phyloP scores from a whole-genome alignment of 2,113 vertebrate genomes.

The Aphyosemion australe region DNA sequence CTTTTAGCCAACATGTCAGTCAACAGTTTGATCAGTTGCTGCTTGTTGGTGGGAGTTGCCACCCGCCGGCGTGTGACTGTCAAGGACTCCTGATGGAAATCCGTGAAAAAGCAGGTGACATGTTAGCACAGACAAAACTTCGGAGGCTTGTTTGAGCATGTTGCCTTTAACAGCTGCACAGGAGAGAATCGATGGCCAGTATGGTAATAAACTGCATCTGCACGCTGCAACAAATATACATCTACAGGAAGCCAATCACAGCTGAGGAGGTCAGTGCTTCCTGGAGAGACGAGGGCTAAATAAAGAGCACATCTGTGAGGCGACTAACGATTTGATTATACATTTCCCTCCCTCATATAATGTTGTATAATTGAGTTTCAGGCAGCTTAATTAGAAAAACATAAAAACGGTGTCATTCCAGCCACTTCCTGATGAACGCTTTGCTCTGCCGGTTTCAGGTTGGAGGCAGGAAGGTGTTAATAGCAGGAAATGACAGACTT shows the following conservation, averaged over 20 bases:
- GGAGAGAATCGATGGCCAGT: not conserved
- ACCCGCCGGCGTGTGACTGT: conserved; percentile 14
- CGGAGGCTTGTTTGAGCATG: not conserved
- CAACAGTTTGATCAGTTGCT: conserved; percentile 16
- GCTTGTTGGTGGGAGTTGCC: conserved; percentile 23
- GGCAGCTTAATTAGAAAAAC: conserved; percentile 53
- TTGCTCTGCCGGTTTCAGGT: conserved; percentile 47
- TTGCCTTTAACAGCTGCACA: not conserved
- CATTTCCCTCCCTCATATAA: conserved; percentile 24
- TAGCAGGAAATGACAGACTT: conserved; percentile 76
- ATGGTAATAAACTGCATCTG: not conserved
- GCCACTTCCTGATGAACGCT: conserved; percentile 66
- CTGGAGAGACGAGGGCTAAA: conserved; percentile 35
- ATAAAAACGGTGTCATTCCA: conserved; percentile 52
- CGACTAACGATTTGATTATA: conserved; percentile 52
- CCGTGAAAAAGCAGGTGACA: conserved; percentile 1
- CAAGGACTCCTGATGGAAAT: conserved; percentile 6
- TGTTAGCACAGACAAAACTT: conserved; percentile 5
- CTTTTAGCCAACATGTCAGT: conserved; percentile 9
- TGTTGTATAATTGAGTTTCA: conserved; percentile 45
- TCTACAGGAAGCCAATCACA: conserved; percentile 21
- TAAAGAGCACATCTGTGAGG: conserved; percentile 22
- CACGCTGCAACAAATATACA: not conserved
- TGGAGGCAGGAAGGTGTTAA: conserved; percentile 65
- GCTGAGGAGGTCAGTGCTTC: conserved; percentile 13